Base-by-base conservation (phyloP, 2,113 vertebrate species). In the Nothobranchius kuhntae region DNA sequence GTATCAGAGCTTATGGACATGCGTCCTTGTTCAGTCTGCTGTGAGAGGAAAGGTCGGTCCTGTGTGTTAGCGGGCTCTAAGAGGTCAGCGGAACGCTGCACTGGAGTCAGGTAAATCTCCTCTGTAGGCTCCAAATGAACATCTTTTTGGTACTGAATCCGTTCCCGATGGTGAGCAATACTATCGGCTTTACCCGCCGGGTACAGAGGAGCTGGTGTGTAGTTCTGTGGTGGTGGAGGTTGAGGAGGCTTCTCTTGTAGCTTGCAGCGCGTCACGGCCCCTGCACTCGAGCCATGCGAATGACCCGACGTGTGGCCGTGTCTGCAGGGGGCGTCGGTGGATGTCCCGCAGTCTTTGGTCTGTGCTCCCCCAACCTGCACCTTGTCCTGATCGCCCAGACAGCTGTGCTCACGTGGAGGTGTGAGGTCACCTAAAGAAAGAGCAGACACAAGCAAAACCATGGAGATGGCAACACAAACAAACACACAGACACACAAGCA, bases 331-430 rank as follows among this genome's bases (percentile, higher is more conserved):
- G 92, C 95, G 65, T 98, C 96, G 0, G 97, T 98, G 60, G 96
- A 98, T 0, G 96, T 98, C 78, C 97, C 98, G 1, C 96, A 91
- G 87, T 99, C 96, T 94, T 96, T 97, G 88, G 96, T 97, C 91
- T 96, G 92, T 0, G 93, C 91, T 3, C 77, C 85, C 7, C 86
- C 80, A 2, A 75, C 80, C 21, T 94, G 96, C 66, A 94, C 89
- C 60, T 94, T 95, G 85, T 96, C 93, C 89, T 98, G 96, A 87
- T 99, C 97, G 3, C 96, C 98, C 81, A 99, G 92, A 82, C 98
- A 99, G 85, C 95, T 91, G 68, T 99, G 97, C 80, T 98, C 97
- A 0, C 93, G 95, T 26, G 95, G 89, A 13, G 96, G 94, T 0
- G 93, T 95, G 86, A 94, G 93, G 40, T 98, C 96, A 76, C 95